Conservation (phyloP, 2,888 invertebrate species). For the Clunio marinus region DNA sequence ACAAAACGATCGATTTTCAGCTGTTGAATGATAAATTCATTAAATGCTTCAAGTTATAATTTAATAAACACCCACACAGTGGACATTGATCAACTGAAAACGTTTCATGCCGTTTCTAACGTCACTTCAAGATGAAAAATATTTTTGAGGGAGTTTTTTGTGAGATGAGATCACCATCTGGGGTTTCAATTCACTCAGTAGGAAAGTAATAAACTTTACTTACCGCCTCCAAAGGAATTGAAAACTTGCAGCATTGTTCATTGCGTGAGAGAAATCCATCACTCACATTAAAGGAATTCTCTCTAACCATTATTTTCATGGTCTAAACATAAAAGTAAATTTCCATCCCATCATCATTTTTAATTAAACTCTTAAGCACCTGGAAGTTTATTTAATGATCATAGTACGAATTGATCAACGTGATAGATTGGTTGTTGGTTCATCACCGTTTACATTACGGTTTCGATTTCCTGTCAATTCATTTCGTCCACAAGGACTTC, state of each 20-base stretch:
- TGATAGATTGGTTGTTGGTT: constrained; percentile 1
- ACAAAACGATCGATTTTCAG: not conserved
- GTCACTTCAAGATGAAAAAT: too few species aligned
- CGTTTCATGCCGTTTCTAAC: not conserved
- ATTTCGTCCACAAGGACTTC: not conserved
- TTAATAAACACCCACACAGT: not conserved
- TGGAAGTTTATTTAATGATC: not conserved
- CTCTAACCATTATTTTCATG: not conserved
- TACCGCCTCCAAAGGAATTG: not conserved
- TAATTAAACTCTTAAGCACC: not conserved
- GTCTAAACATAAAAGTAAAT: not conserved
- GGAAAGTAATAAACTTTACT: too few species aligned
- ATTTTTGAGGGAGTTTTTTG: too few species aligned
- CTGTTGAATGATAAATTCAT: too few species aligned
- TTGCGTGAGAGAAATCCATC: constrained; percentile 4
- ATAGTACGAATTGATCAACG: not conserved
- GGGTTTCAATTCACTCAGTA: too few species aligned
- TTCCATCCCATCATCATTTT: not conserved
- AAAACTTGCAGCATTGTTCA: not conserved
- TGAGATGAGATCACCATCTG: too few species aligned
- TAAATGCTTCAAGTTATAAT: not conserved
- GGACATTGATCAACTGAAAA: not conserved
- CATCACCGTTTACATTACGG: not conserved
- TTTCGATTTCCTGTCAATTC: constrained; percentile 2
- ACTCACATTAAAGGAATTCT: not conserved